These are phyloP conservation scores for Penaeus chinensis DNA, from an alignment of 1,140 invertebrate species.

Conservation along the genomic window DNA sequence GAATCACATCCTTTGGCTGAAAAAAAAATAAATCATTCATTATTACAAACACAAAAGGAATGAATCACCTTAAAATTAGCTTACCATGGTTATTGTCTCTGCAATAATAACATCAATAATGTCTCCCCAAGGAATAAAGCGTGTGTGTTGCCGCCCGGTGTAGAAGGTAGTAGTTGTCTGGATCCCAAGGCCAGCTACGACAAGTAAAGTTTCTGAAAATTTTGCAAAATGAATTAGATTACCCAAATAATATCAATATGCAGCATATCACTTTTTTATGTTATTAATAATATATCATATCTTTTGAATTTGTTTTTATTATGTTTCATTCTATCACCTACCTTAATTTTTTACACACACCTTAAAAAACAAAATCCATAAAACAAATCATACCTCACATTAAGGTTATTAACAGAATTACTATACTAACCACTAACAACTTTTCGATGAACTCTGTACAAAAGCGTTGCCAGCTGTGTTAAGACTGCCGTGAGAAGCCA, in stretches of 20 bases:
- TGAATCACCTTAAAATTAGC: background rate
- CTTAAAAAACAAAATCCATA: no score
- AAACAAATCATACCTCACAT: no score
- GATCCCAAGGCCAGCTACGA: constrained; percentile 44
- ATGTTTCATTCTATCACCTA: no score
- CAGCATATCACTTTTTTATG: no score
- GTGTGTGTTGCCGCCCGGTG: constrained; percentile 29
- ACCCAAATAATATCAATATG: background rate
- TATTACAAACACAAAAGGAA: no score
- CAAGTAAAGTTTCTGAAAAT: constrained; percentile 42
- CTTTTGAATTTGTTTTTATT: no score
- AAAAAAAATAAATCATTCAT: no score
- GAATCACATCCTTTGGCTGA: no score
- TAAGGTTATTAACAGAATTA: no score
- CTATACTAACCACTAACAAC: constrained; percentile 36
- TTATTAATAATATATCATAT: no score
- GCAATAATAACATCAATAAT: constrained; percentile 49
- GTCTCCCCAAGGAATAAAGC: constrained; percentile 42
- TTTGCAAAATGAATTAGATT: background rate
- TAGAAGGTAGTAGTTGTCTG: constrained; percentile 50
- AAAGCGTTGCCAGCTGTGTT: constrained; percentile 32
- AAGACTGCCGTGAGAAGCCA: constrained; percentile 33
- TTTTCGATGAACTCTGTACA: constrained; percentile 49
- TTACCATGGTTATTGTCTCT: constrained; percentile 54
- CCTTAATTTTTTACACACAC: no score